Percentiles rank a stretch among this genome's conserved stretches.
These are phyloP conservation scores for Yoshiicerus persimilis DNA, from an alignment of 1,140 invertebrate species.

Conservation along the genomic window DNA sequence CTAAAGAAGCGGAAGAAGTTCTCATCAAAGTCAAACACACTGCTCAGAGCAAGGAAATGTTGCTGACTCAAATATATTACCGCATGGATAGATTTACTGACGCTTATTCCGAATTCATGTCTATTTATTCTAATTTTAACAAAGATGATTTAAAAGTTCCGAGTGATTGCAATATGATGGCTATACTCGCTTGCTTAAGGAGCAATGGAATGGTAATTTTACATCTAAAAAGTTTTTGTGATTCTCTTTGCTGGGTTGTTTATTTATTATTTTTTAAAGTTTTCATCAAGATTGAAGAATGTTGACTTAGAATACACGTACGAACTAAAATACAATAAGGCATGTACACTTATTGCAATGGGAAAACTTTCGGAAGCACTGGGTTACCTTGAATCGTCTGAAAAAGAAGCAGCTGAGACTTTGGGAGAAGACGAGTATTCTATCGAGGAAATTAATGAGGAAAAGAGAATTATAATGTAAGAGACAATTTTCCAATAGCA, in stretches of 20 bases:
- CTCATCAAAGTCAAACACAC: constrained; percentile 67
- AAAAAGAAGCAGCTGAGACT: constrained; percentile 77
- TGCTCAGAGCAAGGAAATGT: constrained; percentile 74
- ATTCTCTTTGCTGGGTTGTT: too few relatives aligned
- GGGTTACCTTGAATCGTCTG: constrained; percentile 77
- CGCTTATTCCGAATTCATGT: constrained; percentile 79
- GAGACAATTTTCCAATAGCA: too few relatives aligned
- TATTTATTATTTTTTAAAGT: not conserved
- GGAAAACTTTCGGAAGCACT: constrained; percentile 75
- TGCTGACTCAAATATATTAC: constrained; percentile 83
- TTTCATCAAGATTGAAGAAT: constrained; percentile 61
- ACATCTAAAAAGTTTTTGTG: too few relatives aligned
- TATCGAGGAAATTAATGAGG: constrained; percentile 85
- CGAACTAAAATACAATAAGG: constrained; percentile 87
- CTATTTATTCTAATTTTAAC: constrained; percentile 81
- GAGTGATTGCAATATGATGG: constrained; percentile 86
- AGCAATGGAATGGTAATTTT: constrained; percentile 61
- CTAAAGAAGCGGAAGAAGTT: constrained; percentile 74
- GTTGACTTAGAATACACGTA: constrained; percentile 57
- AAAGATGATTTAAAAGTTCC: constrained; percentile 96
- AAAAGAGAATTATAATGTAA: constrained; percentile 82
- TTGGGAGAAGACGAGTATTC: constrained; percentile 85
- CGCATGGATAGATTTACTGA: constrained; percentile 82
- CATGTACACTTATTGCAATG: constrained; percentile 73
- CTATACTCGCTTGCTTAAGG: constrained; percentile 80